Conservation (phyloP, 2,113 vertebrate species). For the Zeus faber region DNA sequence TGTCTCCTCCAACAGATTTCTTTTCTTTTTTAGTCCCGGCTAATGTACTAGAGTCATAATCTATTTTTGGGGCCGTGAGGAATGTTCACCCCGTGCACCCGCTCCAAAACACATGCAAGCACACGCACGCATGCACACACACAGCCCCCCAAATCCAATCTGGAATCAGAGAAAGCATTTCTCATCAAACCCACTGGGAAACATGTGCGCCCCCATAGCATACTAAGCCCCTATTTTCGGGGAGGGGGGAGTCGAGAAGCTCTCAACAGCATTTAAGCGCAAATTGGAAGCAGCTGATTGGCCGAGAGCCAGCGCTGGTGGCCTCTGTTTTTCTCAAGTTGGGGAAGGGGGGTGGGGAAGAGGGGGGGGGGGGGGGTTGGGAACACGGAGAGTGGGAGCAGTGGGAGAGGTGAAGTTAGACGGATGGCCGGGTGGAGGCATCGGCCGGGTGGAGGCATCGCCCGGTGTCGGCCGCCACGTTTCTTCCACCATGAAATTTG, state of each 20-base stretch:
- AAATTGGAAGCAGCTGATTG: constrained; percentile 76
- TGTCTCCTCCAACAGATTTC: neutral
- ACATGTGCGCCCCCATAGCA: constrained; percentile 54
- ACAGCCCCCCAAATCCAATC: neutral
- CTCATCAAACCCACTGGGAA: constrained; percentile 45
- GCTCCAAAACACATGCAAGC: neutral
- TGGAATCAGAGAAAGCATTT: constrained; percentile 37
- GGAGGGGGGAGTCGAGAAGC: constrained; percentile 52
- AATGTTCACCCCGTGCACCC: constrained; percentile 43
- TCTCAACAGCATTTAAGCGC: constrained; percentile 48
- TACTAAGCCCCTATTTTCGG: constrained; percentile 54
- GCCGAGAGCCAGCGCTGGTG: constrained; percentile 56
- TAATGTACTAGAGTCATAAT: constrained; percentile 27
- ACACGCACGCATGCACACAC: neutral
- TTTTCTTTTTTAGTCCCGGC: constrained; percentile 29
- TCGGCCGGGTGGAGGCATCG: too few relatives aligned
- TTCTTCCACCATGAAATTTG: too few relatives aligned
- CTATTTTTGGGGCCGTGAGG: constrained; percentile 64
- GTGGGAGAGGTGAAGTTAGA: neutral
- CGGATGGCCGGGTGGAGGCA: constrained; percentile 22
- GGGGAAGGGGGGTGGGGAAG: neutral
- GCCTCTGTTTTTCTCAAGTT: constrained; percentile 17
- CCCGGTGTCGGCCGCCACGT: too few relatives aligned
- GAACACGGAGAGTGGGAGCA: neutral
- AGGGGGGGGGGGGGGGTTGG: neutral